Percentiles rank a stretch among this genome's conserved stretches.
phyloP scores from a whole-genome alignment of 2,113 vertebrate genomes.

The Riparia riparia region DNA sequence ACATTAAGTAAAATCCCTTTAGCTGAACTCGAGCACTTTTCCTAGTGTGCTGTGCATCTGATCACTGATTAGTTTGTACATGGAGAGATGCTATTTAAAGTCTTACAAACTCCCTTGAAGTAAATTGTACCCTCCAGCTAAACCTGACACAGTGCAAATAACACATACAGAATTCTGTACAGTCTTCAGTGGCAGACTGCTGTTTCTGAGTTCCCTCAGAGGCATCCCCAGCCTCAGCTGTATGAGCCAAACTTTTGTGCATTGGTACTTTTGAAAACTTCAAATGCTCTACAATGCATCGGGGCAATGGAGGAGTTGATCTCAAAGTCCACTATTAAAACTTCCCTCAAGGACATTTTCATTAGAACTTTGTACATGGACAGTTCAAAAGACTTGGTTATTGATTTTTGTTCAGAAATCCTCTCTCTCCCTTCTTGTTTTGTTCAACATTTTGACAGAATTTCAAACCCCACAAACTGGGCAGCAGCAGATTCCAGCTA shows the following conservation, averaged over 20 bases:
- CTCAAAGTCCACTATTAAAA: slow-evolving; percentile 78
- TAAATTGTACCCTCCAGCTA: slow-evolving; percentile 77
- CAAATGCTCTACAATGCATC: slow-evolving; percentile 54
- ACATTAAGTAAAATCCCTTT: slow-evolving; percentile 44
- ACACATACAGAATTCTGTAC: not conserved
- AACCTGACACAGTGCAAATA: slow-evolving; percentile 68
- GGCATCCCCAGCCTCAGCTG: slow-evolving; percentile 52
- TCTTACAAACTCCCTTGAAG: slow-evolving; percentile 70
- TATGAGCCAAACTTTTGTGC: slow-evolving; percentile 65
- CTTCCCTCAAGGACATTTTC: slow-evolving; percentile 77
- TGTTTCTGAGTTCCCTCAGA: slow-evolving; percentile 63
- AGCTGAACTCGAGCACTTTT: not conserved
- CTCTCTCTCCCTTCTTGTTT: slow-evolving; percentile 65
- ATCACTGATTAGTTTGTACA: slow-evolving; percentile 75
- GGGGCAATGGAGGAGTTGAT: slow-evolving; percentile 59
- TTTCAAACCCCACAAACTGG: slow-evolving; percentile 72
- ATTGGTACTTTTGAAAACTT: slow-evolving; percentile 71
- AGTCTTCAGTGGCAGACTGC: slow-evolving; percentile 36
- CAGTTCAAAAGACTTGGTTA: slow-evolving; percentile 75
- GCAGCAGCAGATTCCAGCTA: slow-evolving; percentile 62
- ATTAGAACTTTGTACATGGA: slow-evolving; percentile 78
- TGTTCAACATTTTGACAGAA: slow-evolving; percentile 77
- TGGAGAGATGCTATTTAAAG: slow-evolving; percentile 72
- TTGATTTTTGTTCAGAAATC: slow-evolving; percentile 81
- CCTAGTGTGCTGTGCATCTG: not conserved